Percentiles rank a stretch among this genome's conserved stretches.
Evolutionary conservation across 1,140 invertebrate species (phyloP).

Genomic region (Cydia splendana): DNA sequence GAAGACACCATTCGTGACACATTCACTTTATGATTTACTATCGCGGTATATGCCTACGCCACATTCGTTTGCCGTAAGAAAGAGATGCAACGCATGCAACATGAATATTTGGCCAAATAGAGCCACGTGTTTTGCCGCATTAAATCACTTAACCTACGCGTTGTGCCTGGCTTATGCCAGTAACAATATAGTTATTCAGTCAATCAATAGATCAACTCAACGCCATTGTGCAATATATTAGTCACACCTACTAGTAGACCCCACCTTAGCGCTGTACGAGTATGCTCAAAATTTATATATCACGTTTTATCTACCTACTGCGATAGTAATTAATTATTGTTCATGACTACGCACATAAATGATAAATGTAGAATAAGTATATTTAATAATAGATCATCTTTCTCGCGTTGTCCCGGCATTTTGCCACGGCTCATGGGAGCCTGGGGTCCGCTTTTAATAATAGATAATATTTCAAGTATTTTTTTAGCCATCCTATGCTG

Average conservation of each 20-base stretch:
- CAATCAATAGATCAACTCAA: neutral
- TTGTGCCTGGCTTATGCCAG: neutral
- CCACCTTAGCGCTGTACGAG: neutral
- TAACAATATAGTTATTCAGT: slow-evolving; percentile 5
- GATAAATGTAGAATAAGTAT: neutral
- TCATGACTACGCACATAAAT: neutral
- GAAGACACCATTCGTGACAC: too few relatives aligned
- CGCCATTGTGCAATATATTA: slow-evolving; percentile 26
- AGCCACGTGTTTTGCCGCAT: neutral
- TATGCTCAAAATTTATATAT: slow-evolving; percentile 21
- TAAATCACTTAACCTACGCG: slow-evolving; percentile 11
- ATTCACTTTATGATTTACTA: too few relatives aligned
- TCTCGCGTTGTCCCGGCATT: too few relatives aligned
- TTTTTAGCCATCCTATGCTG: too few relatives aligned
- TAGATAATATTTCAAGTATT: neutral
- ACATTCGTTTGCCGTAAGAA: too few relatives aligned
- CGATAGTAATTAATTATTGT: neutral
- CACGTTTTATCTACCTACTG: neutral
- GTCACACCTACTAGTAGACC: slow-evolving; percentile 7
- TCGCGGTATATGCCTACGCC: too few relatives aligned
- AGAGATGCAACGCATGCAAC: too few relatives aligned
- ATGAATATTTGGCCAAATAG: too few relatives aligned
- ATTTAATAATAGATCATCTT: too few relatives aligned
- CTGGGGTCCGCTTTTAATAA: too few relatives aligned
- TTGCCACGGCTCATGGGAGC: too few relatives aligned